Evolutionary conservation across 2,888 invertebrate species (phyloP).

Genomic region (Romanomermis culicivorax): DNA sequence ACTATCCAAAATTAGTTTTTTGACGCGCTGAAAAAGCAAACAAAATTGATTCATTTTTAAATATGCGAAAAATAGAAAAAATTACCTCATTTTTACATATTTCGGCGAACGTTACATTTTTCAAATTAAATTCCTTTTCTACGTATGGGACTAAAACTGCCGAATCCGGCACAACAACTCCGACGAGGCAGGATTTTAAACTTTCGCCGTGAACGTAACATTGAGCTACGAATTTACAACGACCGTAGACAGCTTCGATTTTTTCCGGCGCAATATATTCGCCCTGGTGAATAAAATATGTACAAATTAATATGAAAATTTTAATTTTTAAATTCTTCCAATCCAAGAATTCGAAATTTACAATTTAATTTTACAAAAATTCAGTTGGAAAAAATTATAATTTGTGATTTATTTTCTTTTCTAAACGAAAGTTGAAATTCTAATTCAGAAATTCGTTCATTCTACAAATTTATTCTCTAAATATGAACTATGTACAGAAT

Average conservation of each 20-base stretch:
- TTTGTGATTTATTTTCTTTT: too few relatives aligned
- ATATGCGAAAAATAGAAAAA: background rate
- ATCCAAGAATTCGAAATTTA: too few relatives aligned
- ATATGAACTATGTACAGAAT: too few relatives aligned
- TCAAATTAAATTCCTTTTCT: background rate
- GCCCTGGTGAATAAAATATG: too few relatives aligned
- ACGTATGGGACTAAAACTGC: constrained; percentile 13
- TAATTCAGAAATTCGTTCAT: too few relatives aligned
- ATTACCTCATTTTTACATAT: constrained; percentile 5
- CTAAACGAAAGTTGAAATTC: too few relatives aligned
- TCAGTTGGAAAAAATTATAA: too few relatives aligned
- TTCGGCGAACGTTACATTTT: background rate
- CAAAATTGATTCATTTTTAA: background rate
- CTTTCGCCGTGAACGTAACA: constrained; percentile 92
- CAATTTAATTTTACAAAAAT: too few relatives aligned
- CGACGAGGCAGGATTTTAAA: constrained; percentile 63
- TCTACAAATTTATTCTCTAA: too few relatives aligned
- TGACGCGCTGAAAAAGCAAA: constrained; percentile 38
- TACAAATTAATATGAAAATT: too few relatives aligned
- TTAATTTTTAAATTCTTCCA: too few relatives aligned
- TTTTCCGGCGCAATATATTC: constrained; percentile 98
- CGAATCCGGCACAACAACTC: constrained; percentile 72
- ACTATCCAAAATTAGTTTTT: constrained; percentile 65
- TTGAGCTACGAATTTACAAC: constrained; percentile 81
- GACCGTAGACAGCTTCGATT: constrained; percentile 81